A percentile compares a stretch with the other conserved stretches of the same genome.
Evolutionary conservation across 1,140 invertebrate genomes (phyloP).

Genomic region (Drosophila lini): DNA sequence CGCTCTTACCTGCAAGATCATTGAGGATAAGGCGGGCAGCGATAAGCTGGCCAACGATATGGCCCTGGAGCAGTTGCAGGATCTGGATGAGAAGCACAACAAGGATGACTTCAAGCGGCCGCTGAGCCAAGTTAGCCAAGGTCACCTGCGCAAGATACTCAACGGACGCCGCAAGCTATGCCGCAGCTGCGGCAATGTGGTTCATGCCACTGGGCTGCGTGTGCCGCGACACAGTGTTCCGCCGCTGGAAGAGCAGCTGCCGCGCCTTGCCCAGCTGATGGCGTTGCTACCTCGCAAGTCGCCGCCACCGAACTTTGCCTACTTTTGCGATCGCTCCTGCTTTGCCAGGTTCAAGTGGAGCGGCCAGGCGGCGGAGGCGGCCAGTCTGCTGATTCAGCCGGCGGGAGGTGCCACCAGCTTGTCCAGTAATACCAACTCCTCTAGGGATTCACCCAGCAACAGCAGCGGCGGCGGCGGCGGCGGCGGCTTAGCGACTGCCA

Average conservation of each 20-base stretch:
- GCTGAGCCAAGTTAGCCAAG: conserved; percentile 25
- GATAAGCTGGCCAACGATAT: not conserved
- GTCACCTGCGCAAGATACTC: conserved; percentile 68
- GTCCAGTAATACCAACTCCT: not conserved
- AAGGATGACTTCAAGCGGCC: conserved; percentile 7
- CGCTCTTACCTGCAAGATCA: conserved; percentile 89
- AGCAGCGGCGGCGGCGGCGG: no score
- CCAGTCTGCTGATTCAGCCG: conserved; percentile 23
- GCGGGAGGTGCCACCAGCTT: conserved; percentile 3
- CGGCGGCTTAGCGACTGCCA: not conserved
- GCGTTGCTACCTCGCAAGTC: conserved; percentile 45
- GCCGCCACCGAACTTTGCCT: conserved; percentile 38
- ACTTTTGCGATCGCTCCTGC: conserved; percentile 70
- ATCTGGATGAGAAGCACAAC: conserved; percentile 20
- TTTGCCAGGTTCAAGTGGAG: conserved; percentile 59
- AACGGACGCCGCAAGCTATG: conserved; percentile 63
- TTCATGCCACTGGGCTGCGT: conserved; percentile 53
- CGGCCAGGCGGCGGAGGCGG: conserved; percentile 25
- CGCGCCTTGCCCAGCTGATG: conserved; percentile 46
- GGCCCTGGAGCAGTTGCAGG: not conserved
- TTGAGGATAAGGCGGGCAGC: conserved; percentile 48
- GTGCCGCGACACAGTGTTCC: conserved; percentile 54
- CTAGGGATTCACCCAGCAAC: conserved; percentile 1
- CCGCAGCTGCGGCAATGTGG: conserved; percentile 62
- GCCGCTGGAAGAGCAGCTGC: conserved; percentile 35